Evolutionary conservation across 1,140 invertebrate species (phyloP).

Genomic region (Lanistes nyassanus): DNA sequence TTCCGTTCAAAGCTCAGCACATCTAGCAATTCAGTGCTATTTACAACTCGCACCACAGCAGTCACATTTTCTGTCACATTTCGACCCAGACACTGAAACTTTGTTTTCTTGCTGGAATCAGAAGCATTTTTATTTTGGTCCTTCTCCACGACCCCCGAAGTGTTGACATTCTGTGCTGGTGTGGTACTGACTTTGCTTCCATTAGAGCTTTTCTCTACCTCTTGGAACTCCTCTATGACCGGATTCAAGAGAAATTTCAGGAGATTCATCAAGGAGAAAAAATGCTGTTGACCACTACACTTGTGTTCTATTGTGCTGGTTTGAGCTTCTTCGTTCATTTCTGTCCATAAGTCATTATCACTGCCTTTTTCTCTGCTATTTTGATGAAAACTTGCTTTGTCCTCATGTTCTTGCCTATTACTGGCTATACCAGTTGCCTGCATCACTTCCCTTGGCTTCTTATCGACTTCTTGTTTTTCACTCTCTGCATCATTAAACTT

Average conservation of each 20-base stretch:
- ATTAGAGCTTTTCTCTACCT: constrained; percentile 25
- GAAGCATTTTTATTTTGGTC: constrained; percentile 46
- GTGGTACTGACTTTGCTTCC: not conserved
- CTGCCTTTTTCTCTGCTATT: not conserved
- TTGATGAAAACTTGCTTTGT: not conserved
- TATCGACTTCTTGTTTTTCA: not conserved
- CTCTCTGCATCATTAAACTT: not conserved
- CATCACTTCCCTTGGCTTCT: not conserved
- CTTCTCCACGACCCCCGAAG: constrained; percentile 19
- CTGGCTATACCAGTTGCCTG: not conserved
- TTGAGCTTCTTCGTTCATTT: constrained; percentile 11
- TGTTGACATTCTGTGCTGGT: not conserved
- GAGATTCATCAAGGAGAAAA: constrained; percentile 45
- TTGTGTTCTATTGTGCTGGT: not conserved
- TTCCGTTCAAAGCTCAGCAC: constrained; percentile 64
- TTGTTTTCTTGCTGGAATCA: constrained; percentile 49
- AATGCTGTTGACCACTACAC: constrained; percentile 20
- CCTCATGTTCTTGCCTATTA: not conserved
- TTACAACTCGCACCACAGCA: constrained; percentile 52
- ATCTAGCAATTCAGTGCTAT: constrained; percentile 69
- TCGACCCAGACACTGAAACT: constrained; percentile 58
- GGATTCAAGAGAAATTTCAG: constrained; percentile 45
- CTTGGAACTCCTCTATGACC: constrained; percentile 47
- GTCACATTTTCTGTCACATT: constrained; percentile 54
- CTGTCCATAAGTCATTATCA: constrained; percentile 12